These are phyloP conservation scores for Callimorpha dominula DNA, from an alignment of 2,888 invertebrate species.

Conservation along the genomic window DNA sequence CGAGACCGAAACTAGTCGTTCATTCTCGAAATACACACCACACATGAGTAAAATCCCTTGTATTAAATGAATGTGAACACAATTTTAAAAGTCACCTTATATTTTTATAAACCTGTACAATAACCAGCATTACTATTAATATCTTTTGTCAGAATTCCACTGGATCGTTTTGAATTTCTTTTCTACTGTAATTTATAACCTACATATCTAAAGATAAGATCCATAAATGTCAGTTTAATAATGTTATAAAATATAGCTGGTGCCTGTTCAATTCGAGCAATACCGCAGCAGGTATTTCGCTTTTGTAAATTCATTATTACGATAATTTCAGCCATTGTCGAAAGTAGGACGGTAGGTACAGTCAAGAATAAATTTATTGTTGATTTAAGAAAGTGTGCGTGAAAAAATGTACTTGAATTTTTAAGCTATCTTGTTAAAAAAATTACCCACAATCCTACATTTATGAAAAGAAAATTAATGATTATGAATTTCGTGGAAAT, in stretches of 20 bases:
- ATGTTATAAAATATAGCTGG: conserved; percentile 47
- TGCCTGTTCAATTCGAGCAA: conserved; percentile 37
- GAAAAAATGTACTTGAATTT: conserved; percentile 1
- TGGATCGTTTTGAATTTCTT: conserved; percentile 43
- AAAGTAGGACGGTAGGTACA: conserved; percentile 49
- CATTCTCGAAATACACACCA: no score
- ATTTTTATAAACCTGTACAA: not conserved
- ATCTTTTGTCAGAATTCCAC: conserved; percentile 37
- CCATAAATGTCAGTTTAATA: conserved; percentile 49
- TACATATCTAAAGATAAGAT: conserved; percentile 43
- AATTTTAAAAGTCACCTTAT: no score
- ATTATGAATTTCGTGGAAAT: not conserved
- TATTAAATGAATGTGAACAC: no score
- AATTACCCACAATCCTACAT: not conserved
- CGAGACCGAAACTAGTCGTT: no score
- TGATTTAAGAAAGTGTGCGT: not conserved
- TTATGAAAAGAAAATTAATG: not conserved
- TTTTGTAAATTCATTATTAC: conserved; percentile 61
- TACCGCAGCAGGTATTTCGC: conserved; percentile 43
- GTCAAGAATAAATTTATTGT: conserved; percentile 35
- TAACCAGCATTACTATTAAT: conserved; percentile 24
- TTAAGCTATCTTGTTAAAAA: not conserved
- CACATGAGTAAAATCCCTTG: no score
- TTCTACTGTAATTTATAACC: conserved; percentile 38
- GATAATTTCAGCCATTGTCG: conserved; percentile 53